Conservation (phyloP, 1,140 invertebrate genomes). For the Piezodorus guildinii region DNA sequence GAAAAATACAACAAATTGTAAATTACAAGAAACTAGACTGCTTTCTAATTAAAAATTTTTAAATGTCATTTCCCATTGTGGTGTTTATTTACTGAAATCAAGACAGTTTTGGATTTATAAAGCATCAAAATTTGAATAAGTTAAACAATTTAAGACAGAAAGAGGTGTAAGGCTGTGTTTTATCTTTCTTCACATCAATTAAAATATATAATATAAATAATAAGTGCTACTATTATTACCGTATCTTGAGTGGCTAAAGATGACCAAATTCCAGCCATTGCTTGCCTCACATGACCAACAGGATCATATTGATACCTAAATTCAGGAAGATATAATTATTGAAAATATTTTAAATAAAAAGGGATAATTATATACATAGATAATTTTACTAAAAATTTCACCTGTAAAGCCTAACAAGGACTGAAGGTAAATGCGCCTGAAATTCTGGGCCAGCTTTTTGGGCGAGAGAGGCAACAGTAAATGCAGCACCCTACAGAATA, state of each 20-base stretch:
- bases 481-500: slow-evolving; percentile 61
- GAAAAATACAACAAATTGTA: too few relatives aligned
- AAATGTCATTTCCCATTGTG: too few relatives aligned
- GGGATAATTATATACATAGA: background rate
- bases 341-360: background rate
- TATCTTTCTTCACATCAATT: too few relatives aligned
- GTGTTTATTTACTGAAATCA: too few relatives aligned
- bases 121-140: too few relatives aligned
- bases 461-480: slow-evolving; percentile 78
- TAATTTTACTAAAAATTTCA: slow-evolving; percentile 34
- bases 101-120: too few relatives aligned
- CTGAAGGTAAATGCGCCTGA: slow-evolving; percentile 64
- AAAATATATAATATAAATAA: too few relatives aligned
- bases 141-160: too few relatives aligned
- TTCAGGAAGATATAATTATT: background rate
- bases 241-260: slow-evolving; percentile 52
- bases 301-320: slow-evolving; percentile 63
- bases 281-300: slow-evolving; percentile 76
- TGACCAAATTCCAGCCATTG: slow-evolving; percentile 86
- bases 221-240: background rate
- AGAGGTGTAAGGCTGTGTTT: too few relatives aligned
- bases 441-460: slow-evolving; percentile 69
- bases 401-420: slow-evolving; percentile 79
- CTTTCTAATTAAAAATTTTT: too few relatives aligned
- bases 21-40: too few relatives aligned